Conservation (phyloP, 2,797 vertebrate genomes). For the Danio albolineatus region DNA sequence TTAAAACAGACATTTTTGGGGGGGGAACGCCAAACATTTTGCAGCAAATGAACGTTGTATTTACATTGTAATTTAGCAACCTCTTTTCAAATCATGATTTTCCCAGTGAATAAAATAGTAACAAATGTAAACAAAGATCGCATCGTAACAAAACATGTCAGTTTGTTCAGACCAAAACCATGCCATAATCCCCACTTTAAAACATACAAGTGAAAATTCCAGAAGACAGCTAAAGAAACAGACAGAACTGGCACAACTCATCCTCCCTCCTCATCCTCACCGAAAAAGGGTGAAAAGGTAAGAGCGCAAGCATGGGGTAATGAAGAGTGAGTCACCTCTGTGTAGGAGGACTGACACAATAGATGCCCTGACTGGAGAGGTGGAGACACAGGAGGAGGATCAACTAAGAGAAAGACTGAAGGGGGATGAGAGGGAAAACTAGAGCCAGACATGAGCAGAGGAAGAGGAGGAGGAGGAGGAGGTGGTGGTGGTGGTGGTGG, state of each 20-base stretch:
- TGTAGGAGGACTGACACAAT: slow-evolving; percentile 50
- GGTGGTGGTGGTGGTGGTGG: too few species aligned
- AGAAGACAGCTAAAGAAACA: too few species aligned
- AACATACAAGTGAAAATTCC: background rate
- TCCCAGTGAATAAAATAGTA: background rate
- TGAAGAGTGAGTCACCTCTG: slow-evolving; percentile 58
- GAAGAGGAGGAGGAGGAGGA: background rate
- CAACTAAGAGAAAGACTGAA: slow-evolving; percentile 12
- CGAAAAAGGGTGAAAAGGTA: slow-evolving; percentile 23
- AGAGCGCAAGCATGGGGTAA: slow-evolving; percentile 33
- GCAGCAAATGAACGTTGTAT: too few species aligned
- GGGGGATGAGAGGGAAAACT: background rate
- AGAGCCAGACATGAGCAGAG: background rate
- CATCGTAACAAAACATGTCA: background rate
- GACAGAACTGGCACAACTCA: slow-evolving; percentile 18
- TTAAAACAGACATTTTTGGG: too few species aligned
- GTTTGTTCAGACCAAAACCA: background rate
- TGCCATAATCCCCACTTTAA: background rate
- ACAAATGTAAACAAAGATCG: too few species aligned
- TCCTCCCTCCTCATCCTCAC: slow-evolving; percentile 13
- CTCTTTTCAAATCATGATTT: too few species aligned
- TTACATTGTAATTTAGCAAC: too few species aligned
- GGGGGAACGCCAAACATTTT: too few species aligned
- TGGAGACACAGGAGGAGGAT: slow-evolving; percentile 11
- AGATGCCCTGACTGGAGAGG: slow-evolving; percentile 10